These are phyloP conservation scores for Arizona elegans DNA, from an alignment of 2,113 vertebrate genomes.

Conservation along the genomic window DNA sequence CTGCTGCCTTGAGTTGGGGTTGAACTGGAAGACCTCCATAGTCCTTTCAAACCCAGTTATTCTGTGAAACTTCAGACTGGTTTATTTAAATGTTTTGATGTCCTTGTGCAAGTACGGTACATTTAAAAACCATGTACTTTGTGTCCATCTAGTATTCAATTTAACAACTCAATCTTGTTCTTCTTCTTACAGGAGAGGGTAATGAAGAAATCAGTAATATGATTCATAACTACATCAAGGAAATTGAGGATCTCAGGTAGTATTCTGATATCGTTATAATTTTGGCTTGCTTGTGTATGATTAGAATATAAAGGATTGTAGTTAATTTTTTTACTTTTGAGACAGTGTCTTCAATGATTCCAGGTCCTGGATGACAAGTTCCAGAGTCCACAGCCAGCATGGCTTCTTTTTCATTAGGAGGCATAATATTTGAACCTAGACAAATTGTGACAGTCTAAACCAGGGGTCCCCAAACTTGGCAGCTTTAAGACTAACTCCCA, in stretches of 20 bases:
- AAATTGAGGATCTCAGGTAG: constrained; percentile 98
- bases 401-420: neutral
- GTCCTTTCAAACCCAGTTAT: neutral
- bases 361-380: neutral
- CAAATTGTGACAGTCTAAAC: neutral
- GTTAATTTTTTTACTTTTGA: neutral
- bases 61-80: neutral
- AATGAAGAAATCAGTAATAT: constrained; percentile 96
- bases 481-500: too few species aligned
- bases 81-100: neutral
- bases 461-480: too few species aligned
- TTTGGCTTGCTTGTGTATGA: neutral
- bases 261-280: constrained; percentile 33
- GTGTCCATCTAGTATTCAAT: neutral
- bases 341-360: neutral
- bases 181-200: constrained; percentile 83
- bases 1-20: neutral
- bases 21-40: neutral
- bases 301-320: neutral
- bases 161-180: neutral
- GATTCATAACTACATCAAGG: constrained; percentile 98
- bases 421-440: neutral
- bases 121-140: neutral
- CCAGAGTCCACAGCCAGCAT: neutral
- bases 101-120: neutral